phyloP scores from a whole-genome alignment of 1,140 invertebrate species.

The Brachionus rubens region DNA sequence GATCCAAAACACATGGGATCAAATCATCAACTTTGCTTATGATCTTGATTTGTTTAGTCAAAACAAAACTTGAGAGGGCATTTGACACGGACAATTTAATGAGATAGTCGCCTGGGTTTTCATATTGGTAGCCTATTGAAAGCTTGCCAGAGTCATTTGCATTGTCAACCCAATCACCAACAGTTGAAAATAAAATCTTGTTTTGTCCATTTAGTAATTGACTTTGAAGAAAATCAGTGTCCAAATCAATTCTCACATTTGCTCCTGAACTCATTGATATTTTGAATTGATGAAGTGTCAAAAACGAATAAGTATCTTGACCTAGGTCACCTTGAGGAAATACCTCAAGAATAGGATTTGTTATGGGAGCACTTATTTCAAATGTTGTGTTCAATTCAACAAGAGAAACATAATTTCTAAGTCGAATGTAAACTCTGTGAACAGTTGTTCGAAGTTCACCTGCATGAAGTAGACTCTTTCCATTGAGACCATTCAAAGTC shows the following conservation, averaged over 20 bases:
- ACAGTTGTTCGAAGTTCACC: no score
- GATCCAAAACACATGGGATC: neutral
- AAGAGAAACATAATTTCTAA: no score
- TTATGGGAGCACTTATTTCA: constrained; percentile 32
- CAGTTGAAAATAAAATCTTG: neutral
- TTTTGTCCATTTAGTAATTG: neutral
- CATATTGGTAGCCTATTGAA: neutral
- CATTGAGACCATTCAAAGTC: no score
- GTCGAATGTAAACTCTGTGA: no score
- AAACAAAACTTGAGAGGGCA: neutral
- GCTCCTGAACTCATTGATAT: constrained; percentile 1
- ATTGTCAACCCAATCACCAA: neutral
- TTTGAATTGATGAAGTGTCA: neutral
- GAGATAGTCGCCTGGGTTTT: constrained; percentile 5
- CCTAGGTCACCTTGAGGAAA: neutral
- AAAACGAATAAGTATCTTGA: neutral
- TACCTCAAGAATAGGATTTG: neutral
- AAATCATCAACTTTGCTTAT: constrained; percentile 11
- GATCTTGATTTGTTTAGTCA: neutral
- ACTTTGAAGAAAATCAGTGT: neutral
- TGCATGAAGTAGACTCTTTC: no score
- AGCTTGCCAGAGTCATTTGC: neutral
- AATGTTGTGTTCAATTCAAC: no score
- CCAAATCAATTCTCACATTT: constrained; percentile 8
- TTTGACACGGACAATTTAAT: neutral